Evolutionary conservation across 1,140 invertebrate genomes (phyloP).

Genomic region (Bombus turneri): DNA sequence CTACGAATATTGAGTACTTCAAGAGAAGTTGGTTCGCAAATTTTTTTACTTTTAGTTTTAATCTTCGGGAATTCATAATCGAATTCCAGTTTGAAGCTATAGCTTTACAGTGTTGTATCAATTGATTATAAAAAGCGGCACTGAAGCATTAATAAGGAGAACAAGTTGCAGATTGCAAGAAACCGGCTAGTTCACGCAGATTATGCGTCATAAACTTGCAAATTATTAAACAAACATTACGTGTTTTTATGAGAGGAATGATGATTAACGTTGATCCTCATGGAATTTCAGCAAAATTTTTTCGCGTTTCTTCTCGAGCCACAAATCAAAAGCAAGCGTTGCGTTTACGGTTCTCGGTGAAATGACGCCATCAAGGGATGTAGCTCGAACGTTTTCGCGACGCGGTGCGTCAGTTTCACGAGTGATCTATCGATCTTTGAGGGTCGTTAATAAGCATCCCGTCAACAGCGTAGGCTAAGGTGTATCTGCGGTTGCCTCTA

Average conservation of each 20-base stretch:
- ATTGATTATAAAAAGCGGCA: background rate
- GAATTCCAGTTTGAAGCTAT: background rate
- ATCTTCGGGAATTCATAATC: too few species aligned
- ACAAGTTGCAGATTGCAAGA: background rate
- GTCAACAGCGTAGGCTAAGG: constrained; percentile 29
- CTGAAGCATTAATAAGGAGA: background rate
- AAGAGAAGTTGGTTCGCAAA: background rate
- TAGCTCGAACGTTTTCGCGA: constrained; percentile 26
- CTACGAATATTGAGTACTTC: background rate
- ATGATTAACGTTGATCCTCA: background rate
- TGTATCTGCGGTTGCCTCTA: constrained; percentile 53
- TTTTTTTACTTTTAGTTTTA: background rate
- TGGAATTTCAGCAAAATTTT: background rate
- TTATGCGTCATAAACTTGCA: background rate
- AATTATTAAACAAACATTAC: background rate
- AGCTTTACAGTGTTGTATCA: background rate
- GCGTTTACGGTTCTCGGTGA: background rate
- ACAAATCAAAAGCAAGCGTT: background rate
- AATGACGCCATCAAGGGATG: background rate
- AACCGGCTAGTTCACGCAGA: background rate
- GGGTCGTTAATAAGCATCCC: constrained; percentile 55
- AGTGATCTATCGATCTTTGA: constrained; percentile 56
- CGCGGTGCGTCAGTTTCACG: constrained; percentile 6
- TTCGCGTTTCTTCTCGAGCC: too few species aligned
- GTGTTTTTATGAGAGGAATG: background rate